These are phyloP conservation scores for Poeciliopsis occidentalis DNA, from an alignment of 2,113 vertebrate genomes.

Conservation along the genomic window DNA sequence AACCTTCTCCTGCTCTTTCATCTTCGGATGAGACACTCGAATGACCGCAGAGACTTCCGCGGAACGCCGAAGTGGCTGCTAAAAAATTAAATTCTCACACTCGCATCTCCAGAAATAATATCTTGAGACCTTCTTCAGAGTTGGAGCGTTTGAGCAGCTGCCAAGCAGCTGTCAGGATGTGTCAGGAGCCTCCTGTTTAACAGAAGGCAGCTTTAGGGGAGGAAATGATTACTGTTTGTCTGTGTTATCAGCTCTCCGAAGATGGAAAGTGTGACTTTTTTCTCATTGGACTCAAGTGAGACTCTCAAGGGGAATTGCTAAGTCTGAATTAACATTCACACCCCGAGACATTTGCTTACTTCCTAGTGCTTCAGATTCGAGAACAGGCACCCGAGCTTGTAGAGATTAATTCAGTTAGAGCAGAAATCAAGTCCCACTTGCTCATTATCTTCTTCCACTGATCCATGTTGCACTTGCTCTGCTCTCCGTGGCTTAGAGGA, in stretches of 20 bases:
- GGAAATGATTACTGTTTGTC: slow-evolving; percentile 3
- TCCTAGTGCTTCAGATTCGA: slow-evolving; percentile 36
- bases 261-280: slow-evolving; percentile 10
- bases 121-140: neutral
- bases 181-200: neutral
- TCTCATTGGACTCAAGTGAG: slow-evolving; percentile 20
- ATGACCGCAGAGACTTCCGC: neutral
- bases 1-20: slow-evolving; percentile 13
- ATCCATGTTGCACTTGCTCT: neutral
- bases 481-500: slow-evolving; percentile 26
- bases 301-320: slow-evolving; percentile 30
- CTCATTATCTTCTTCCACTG: slow-evolving; percentile 36
- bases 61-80: neutral
- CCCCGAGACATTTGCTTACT: slow-evolving; percentile 21
- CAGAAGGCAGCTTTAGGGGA: neutral
- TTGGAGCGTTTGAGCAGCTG: neutral
- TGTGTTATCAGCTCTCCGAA: neutral
- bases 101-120: neutral
- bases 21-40: slow-evolving; percentile 11
- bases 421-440: slow-evolving; percentile 34
- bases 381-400: slow-evolving; percentile 24
- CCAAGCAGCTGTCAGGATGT: neutral
- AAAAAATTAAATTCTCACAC: neutral
- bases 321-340: slow-evolving; percentile 38
- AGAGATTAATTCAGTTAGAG: slow-evolving; percentile 41